These are phyloP conservation scores for Actinia tenebrosa DNA, from an alignment of 64 coral and sea anemone species.

Conservation along the genomic window DNA sequence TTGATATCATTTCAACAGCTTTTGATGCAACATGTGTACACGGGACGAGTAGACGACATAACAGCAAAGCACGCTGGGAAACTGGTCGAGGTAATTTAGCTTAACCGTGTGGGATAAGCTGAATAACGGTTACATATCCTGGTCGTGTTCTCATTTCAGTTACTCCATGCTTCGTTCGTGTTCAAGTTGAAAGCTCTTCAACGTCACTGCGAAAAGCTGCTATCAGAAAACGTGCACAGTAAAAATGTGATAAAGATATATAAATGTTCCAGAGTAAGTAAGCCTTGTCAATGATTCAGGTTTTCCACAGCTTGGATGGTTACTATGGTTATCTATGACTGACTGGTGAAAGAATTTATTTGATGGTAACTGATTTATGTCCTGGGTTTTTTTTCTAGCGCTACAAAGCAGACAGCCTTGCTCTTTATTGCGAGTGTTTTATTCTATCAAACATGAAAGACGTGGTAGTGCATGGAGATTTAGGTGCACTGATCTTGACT, in stretches of 20 bases:
- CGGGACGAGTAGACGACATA: constrained; percentile 45
- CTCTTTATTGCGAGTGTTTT: constrained; percentile 35
- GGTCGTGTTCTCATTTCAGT: not conserved
- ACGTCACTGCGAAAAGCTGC: constrained; percentile 44
- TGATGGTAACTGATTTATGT: not conserved
- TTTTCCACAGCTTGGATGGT: no score
- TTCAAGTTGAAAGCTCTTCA: constrained; percentile 50
- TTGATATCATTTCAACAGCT: constrained; percentile 27
- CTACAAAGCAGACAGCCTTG: constrained; percentile 24
- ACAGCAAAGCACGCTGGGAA: constrained; percentile 13
- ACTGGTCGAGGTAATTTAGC: constrained; percentile 47
- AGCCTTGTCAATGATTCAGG: no score
- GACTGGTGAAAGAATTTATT: no score
- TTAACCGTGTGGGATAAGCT: not conserved
- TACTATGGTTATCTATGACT: not conserved
- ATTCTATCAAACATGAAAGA: constrained; percentile 32
- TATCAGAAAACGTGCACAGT: constrained; percentile 20
- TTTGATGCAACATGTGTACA: constrained; percentile 76
- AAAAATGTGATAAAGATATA: constrained; percentile 29
- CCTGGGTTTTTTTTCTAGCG: not conserved
- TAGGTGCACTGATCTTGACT: constrained; percentile 7
- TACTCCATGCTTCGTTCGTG: constrained; percentile 31
- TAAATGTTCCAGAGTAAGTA: constrained; percentile 22
- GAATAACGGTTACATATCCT: not conserved
- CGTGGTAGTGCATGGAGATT: constrained; percentile 22